Evolutionary conservation across 2,888 invertebrate species (phyloP).

Genomic region (Dicyrtomina minuta): DNA sequence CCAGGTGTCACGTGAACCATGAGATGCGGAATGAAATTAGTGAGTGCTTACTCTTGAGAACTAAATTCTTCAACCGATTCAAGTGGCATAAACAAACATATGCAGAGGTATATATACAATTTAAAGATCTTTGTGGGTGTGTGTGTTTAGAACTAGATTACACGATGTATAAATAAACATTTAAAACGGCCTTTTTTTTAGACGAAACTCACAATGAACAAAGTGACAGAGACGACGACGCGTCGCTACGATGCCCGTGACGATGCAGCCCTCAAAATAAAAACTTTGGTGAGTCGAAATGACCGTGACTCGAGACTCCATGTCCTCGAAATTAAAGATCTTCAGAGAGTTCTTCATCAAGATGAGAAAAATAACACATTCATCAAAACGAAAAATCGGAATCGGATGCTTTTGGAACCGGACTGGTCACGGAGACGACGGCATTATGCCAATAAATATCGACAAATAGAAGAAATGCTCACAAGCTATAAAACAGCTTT

Average conservation of each 20-base stretch:
- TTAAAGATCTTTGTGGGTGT: background rate
- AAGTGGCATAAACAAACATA: conserved; percentile 16
- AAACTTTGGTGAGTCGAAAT: conserved; percentile 17
- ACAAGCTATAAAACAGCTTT: conserved; percentile 12
- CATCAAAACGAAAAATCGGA: conserved; percentile 22
- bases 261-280: conserved; percentile 25
- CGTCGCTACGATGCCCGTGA: conserved; percentile 21
- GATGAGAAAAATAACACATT: conserved; percentile 22
- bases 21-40: conserved; percentile 11
- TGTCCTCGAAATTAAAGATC: conserved; percentile 30
- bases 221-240: conserved; percentile 18
- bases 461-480: conserved; percentile 5
- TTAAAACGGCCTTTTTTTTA: background rate
- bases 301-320: conserved; percentile 22
- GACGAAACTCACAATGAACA: conserved; percentile 23
- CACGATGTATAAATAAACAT: background rate
- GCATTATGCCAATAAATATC: conserved; percentile 5
- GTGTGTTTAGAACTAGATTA: too few relatives aligned
- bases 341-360: conserved; percentile 22
- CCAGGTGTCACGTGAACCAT: conserved; percentile 17
- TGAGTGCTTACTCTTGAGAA: conserved; percentile 9
- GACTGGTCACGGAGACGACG: conserved; percentile 11
- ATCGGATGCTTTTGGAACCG: conserved; percentile 17
- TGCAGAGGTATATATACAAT: conserved; percentile 16
- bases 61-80: conserved; percentile 19